A percentile compares a stretch with the other conserved stretches of the same genome.
Conservation (phyloP, 92 coral and sea anemone species). For the Siderastrea siderea region DNA sequence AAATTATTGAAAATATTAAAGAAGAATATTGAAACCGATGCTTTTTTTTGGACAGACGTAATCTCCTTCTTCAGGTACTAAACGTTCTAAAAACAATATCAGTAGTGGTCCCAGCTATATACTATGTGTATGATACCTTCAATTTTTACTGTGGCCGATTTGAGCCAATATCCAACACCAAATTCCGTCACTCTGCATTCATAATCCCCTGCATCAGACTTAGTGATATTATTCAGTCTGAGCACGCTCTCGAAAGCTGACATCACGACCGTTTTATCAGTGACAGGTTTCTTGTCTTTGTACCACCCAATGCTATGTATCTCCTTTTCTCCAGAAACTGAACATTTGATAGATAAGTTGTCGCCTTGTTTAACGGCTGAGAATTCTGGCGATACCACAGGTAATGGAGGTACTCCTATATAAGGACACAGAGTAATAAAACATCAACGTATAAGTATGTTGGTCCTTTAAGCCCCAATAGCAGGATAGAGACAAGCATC, state of each 20-base stretch:
- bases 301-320: conserved; percentile 19
- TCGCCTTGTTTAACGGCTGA: conserved; percentile 15
- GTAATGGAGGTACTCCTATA: conserved; percentile 38
- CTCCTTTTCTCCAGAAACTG: conserved; percentile 24
- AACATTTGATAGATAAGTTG: conserved; percentile 17
- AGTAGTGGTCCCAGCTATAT: not conserved
- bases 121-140: not conserved
- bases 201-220: conserved; percentile 38
- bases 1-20: no score
- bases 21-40: no score
- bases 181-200: conserved; percentile 65
- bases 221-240: not conserved
- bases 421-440: not conserved
- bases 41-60: no score
- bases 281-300: conserved; percentile 24
- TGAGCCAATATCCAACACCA: conserved; percentile 69
- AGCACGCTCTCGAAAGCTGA: conserved; percentile 2
- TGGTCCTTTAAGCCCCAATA: no score
- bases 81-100: no score
- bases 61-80: no score
- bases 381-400: not conserved
- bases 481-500: no score
- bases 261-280: not conserved
- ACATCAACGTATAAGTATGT: not conserved
- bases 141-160: conserved; percentile 3